Evolutionary conservation across 2,113 vertebrate genomes (phyloP).

Genomic region (Rhizomys pruinosus): DNA sequence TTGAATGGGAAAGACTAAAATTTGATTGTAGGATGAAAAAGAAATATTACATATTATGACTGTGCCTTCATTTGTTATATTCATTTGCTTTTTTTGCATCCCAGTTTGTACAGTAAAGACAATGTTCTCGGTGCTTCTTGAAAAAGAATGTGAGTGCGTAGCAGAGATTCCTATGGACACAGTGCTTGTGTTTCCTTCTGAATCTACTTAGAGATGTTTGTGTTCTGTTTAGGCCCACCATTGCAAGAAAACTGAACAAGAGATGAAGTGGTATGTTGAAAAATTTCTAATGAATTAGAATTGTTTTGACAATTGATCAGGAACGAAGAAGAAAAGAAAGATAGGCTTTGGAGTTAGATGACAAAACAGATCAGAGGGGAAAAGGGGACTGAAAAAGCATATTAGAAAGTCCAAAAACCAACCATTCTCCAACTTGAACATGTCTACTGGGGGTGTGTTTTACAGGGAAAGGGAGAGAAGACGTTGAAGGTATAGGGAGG

Average conservation of each 20-base stretch:
- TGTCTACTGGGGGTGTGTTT: slow-evolving; percentile 67
- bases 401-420: slow-evolving; percentile 52
- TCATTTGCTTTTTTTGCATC: slow-evolving; percentile 16
- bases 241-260: slow-evolving; percentile 18
- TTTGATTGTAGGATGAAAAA: slow-evolving; percentile 44
- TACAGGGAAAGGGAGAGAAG: not conserved
- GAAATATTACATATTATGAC: slow-evolving; percentile 20
- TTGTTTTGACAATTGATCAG: slow-evolving; percentile 41
- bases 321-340: slow-evolving; percentile 7
- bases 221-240: not conserved
- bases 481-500: slow-evolving; percentile 27
- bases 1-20: slow-evolving; percentile 44
- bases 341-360: slow-evolving; percentile 49
- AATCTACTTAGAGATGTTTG: slow-evolving; percentile 37
- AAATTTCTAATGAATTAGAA: slow-evolving; percentile 52
- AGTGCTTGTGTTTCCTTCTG: slow-evolving; percentile 57
- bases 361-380: slow-evolving; percentile 33
- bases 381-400: slow-evolving; percentile 49
- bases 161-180: slow-evolving; percentile 40
- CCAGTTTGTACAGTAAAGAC: not conserved
- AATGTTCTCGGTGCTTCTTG: not conserved
- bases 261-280: not conserved
- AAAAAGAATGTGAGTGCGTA: slow-evolving; percentile 26
- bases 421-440: slow-evolving; percentile 54
- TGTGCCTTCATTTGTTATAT: slow-evolving; percentile 18